Percentiles rank a stretch among this genome's conserved stretches.
Conservation (phyloP, 37 sponge, comb jelly and placozoan genomes). For the Diacarnus erythraeanus region DNA sequence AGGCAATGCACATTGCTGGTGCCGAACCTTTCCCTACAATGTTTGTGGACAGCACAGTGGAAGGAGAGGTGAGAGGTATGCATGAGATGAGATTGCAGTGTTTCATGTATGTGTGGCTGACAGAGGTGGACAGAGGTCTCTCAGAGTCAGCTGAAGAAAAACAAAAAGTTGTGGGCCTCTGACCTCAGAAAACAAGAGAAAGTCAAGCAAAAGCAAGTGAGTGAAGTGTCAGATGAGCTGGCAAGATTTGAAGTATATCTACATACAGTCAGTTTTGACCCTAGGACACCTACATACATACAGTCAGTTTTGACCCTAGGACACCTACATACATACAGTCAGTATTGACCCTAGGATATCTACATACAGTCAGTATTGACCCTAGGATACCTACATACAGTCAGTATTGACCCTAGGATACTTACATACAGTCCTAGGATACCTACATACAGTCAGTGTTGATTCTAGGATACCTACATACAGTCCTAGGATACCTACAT, state of each 20-base stretch:
- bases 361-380: too few relatives aligned
- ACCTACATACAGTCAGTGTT: neutral
- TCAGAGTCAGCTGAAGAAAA: conserved; percentile 91
- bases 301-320: neutral
- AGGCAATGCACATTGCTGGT: conserved; percentile 68
- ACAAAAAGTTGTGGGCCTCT: conserved; percentile 73
- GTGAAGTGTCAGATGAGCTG: too few relatives aligned
- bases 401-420: neutral
- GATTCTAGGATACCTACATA: too few relatives aligned
- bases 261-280: neutral
- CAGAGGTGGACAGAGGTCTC: conserved; percentile 76
- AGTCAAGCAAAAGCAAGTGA: conserved; percentile 53
- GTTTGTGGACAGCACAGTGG: conserved; percentile 74
- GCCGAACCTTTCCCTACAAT: conserved; percentile 82
- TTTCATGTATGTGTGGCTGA: neutral
- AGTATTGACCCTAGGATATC: neutral
- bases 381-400: too few relatives aligned
- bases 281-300: too few relatives aligned
- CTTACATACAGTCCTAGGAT: too few relatives aligned
- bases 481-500: too few relatives aligned
- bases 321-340: neutral
- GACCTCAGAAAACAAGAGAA: conserved; percentile 59
- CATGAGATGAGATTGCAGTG: neutral
- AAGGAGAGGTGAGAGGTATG: conserved; percentile 60
- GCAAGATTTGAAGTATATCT: neutral